Base-by-base conservation (phyloP, 2,797 vertebrate genomes). In the Characodon lateralis region DNA sequence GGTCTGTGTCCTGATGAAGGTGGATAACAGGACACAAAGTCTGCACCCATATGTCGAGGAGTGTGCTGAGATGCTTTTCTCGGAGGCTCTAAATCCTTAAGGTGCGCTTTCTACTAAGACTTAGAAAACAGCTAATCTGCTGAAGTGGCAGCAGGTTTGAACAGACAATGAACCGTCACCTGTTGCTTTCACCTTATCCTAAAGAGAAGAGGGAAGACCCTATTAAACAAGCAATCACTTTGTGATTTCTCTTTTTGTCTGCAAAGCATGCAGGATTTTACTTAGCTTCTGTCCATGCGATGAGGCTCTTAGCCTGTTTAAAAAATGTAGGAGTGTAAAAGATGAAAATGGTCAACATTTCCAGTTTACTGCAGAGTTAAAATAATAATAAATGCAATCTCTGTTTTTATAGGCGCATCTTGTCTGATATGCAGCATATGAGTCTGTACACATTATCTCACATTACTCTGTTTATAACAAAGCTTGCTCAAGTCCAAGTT, bases 41-140 rank as follows among this genome's bases (percentile, higher is more conserved):
- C 76, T 84, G 83, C 70, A 5, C 6, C 75, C 72, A 78, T 81
- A 81, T 75, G 84, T 80, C 24, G 55, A 75, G 26, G 55, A 16
- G 1, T 71, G 14, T 50, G 71, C 53, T 74, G 46, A 82, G 77
- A 76, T 31, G 39, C 56, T 80, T 84, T 83, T 78, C 68, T 80
- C 13, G 51, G 73, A 74, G 51, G 50, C 35, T 77, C 69, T 84
- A 83, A 79, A 79, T n/a, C 73, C 24, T 71, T 50, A 78, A 90
- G 79, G 69, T 77, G 58, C 68, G 39, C 24, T 46, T 78, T 83
- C 73, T 66, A 46, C 46, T 76, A 73, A 83, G 73, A 70, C 74
- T 78, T 35, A 79, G 61, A 55, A 46, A 81, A 76, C 70, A 72
- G 74, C 61, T 87, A 81, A 88, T 88, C 87, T 84, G 61, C 71